Evolutionary conservation across 2,113 vertebrate species (phyloP), one percentile per base, ranked within the genome.

Genomic region (Cnemophilus loriae): DNA sequence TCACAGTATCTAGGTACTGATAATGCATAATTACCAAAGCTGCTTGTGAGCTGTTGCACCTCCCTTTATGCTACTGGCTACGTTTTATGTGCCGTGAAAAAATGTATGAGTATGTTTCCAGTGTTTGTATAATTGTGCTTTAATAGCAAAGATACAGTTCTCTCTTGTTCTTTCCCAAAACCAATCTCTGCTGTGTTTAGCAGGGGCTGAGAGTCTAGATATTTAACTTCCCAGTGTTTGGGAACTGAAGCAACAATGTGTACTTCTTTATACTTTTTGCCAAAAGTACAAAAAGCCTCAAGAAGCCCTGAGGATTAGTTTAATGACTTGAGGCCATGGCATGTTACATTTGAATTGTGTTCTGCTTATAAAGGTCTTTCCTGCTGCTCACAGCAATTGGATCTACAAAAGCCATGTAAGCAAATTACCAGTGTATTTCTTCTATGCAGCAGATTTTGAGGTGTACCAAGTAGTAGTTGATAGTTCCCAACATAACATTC

Each of bases 351-450:
- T 94, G 63, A 88, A 63, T 86, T 95, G 90, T 89, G 69, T 88
- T 93, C 80, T 96, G 83, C 92, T 95, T 93, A 93, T 74, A 93
- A 92, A 95, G 90, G 52, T 93, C 85, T 88, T 95, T 84, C 90
- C 87, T 94, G 47, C 93, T 95, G 85, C 83, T 95, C 87, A 60
- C 73, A 88, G 53, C 92, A 93, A 89, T 84, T 92, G 52, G 65
- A 68, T 92, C 80, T 95, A 86, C 83, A 88, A 89, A 93, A 86
- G 49, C 83, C 49, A 6, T 92, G 68, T 94, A 96, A 96, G 92
- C 93, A 86, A 94, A 92, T 86, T 84, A 78, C 30, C 56, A 81
- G 56, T 52, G 64, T 85, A 47, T 83, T 91, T 95, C 67, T 95
- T 79, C 57, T 67, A 27, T 75, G 64, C 71, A 84, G 87, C 75